Evolutionary conservation across 1,140 invertebrate genomes (phyloP).

Genomic region (Cataglyphis hispanica): DNA sequence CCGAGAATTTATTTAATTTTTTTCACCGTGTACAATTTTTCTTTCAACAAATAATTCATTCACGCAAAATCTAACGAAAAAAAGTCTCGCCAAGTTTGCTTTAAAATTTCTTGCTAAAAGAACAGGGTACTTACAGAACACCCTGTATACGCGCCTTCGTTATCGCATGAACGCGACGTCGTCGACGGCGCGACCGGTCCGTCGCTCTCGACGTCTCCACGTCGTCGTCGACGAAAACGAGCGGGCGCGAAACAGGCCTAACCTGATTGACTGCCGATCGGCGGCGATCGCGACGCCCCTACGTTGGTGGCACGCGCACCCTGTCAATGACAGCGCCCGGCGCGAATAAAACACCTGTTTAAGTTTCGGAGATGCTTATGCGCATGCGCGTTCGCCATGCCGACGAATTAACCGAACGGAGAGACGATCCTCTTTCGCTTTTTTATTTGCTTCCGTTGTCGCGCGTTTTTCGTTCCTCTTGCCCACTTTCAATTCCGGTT

Average conservation of each 20-base stretch:
- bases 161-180: not conserved
- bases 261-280: constrained; percentile 11
- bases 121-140: not conserved
- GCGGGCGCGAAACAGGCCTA: not conserved
- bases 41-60: not conserved
- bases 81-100: not conserved
- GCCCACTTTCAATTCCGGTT: not conserved
- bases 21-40: not conserved
- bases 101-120: not conserved
- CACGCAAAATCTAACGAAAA: not conserved
- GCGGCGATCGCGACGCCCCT: constrained; percentile 15
- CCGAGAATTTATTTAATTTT: not conserved
- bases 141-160: not conserved
- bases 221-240: not conserved
- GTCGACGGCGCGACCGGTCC: no score
- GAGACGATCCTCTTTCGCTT: not conserved
- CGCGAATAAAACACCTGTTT: constrained; percentile 22
- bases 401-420: not conserved
- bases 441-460: not conserved
- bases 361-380: not conserved
- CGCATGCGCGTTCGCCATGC: not conserved
- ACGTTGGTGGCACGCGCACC: not conserved
- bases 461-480: not conserved
- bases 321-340: constrained; percentile 29
- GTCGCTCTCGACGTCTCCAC: not conserved